Conservation (phyloP, 2,888 invertebrate species). For the Drosophila fulvimacula region DNA sequence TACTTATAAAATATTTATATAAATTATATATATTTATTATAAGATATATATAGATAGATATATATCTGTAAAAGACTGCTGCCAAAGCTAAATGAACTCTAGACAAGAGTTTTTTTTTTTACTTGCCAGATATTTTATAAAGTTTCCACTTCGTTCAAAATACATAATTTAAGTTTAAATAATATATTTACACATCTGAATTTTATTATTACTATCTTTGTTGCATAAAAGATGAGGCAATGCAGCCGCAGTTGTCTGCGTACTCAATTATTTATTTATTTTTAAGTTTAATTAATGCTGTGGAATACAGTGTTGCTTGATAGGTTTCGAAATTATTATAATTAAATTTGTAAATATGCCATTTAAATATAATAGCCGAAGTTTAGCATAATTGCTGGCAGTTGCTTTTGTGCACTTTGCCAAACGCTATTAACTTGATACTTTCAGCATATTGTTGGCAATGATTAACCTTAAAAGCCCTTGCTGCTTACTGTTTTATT, state of each 20-base stretch:
- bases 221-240: neutral
- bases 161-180: neutral
- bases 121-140: neutral
- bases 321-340: neutral
- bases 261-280: neutral
- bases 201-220: neutral
- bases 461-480: neutral
- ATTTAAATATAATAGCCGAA: neutral
- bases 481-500: neutral
- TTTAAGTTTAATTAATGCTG: neutral
- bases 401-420: neutral
- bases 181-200: neutral
- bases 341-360: conserved; percentile 3
- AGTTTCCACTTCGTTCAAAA: neutral
- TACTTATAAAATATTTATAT: neutral
- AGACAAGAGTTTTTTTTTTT: too few species aligned
- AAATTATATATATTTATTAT: neutral
- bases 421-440: conserved; percentile 1
- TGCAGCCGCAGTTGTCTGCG: neutral
- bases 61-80: too few species aligned
- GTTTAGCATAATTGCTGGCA: conserved; percentile 2
- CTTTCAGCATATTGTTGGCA: conserved; percentile 8
- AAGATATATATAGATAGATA: neutral
- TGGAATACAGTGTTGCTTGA: neutral
- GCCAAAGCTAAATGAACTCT: too few species aligned